phyloP scores from a whole-genome alignment of 2,797 vertebrate genomes.

The Todus mexicanus region DNA sequence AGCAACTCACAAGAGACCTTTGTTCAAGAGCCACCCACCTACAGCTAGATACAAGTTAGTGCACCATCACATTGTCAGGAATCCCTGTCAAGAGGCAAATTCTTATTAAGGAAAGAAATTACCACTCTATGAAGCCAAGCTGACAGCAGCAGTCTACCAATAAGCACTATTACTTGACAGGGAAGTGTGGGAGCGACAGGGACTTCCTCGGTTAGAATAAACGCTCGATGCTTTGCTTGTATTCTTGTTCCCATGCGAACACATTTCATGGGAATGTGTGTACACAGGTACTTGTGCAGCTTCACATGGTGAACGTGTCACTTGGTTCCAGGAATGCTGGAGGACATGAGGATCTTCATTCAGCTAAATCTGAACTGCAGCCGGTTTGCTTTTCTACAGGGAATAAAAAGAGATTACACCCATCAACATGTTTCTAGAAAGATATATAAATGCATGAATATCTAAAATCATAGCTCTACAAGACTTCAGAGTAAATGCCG shows the following conservation, averaged over 20 bases:
- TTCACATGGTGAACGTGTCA: neutral
- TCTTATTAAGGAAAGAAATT: neutral
- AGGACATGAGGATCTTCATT: neutral
- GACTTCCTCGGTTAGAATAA: neutral
- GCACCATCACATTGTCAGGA: neutral
- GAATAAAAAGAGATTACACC: slow-evolving; percentile 6
- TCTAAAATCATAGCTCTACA: neutral
- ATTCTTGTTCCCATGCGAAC: neutral
- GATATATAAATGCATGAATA: neutral
- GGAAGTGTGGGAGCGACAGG: neutral
- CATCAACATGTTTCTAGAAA: neutral
- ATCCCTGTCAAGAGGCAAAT: neutral
- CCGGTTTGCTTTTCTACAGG: slow-evolving; percentile 36
- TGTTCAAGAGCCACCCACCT: neutral
- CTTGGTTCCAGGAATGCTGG: neutral
- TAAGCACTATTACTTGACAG: neutral
- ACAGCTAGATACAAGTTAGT: neutral
- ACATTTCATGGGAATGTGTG: neutral
- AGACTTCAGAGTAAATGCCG: neutral
- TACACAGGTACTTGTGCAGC: neutral
- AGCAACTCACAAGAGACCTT: neutral
- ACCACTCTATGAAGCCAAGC: neutral
- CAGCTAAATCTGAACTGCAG: neutral
- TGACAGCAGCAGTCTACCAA: neutral
- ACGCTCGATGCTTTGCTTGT: neutral